Base-by-base conservation (phyloP, 2,797 vertebrate genomes). In the Enteromius anoplus region DNA sequence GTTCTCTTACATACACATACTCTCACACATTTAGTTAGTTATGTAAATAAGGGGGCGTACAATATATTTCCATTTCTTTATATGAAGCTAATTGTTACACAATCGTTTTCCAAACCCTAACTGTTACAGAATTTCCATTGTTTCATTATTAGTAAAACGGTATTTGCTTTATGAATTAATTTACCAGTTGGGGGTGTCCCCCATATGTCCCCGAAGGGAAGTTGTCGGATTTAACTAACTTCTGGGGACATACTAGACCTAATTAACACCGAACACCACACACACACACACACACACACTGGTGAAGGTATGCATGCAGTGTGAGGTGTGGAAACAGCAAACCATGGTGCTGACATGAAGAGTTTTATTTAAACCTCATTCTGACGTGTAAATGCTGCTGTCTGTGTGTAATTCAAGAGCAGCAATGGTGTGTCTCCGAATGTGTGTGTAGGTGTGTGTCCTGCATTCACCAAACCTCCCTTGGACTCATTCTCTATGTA, bases 351-450 rank as follows among this genome's bases (percentile, higher is more conserved):
- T 83, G 73, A 86, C 72, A 70, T 66, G 71, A 76, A 51, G 62
- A 40, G 75, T 86, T 71, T 88, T 83, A 86, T 85, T 86, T 86
- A 73, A 66, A 80, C 53, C 42, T 65, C 51, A 86, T 78, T 83
- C 64, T 85, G 62, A 83, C 37, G 69, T 81, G 49, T 75, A 64
- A 80, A 53, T 85, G 60, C 66, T 82, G 76, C 85, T 83, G 80
- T 82, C 40, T 66, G 21, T 42, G 49, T 78, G 80, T 81, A 85
- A 85, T 84, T 85, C 65, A 84, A 87, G 78, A 80, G 49, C 11
- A 75, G 69, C 49, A 26, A 32, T 75, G 11, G 42, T 72, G 23
- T 45, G 55, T 47, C 49, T 71, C 6, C 62, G 64, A 69, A 1
- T 69, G 72, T 68, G 37, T 84, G 21, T 42, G 58, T 68, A 40